Conservation (phyloP, 92 coral and sea anemone species). For the Bergia puertoricense region DNA sequence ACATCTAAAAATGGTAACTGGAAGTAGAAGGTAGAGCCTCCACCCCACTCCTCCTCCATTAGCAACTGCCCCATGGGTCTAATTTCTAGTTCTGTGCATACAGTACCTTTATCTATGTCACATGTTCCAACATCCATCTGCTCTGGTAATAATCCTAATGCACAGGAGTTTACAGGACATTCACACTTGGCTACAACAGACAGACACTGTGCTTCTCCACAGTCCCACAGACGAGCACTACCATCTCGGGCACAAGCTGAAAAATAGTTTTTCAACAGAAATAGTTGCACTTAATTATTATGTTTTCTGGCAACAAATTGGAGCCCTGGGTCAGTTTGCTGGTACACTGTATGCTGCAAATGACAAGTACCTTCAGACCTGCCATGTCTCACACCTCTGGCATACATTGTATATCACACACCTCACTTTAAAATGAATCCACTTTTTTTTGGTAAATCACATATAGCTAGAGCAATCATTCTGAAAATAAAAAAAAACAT, state of each 20-base stretch:
- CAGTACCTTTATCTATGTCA: conserved; percentile 27
- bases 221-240: conserved; percentile 89
- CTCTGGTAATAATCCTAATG: conserved; percentile 45
- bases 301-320: not conserved
- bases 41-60: too few species aligned
- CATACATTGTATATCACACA: too few species aligned
- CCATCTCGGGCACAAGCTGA: conserved; percentile 96
- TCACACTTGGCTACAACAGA: conserved; percentile 70
- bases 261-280: not conserved
- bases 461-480: too few species aligned
- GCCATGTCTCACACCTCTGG: too few species aligned
- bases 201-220: conserved; percentile 92
- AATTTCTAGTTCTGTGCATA: conserved; percentile 6
- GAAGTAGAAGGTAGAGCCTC: too few species aligned
- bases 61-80: not conserved
- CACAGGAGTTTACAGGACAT: conserved; percentile 86
- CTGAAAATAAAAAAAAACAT: too few species aligned
- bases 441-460: too few species aligned
- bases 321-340: too few species aligned
- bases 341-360: too few species aligned
- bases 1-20: too few species aligned
- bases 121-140: conserved; percentile 51
- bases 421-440: too few species aligned
- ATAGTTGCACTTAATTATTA: not conserved
- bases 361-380: too few species aligned